phyloP scores from a whole-genome alignment of 2,113 vertebrate genomes.

The Gracilinanus agilis region DNA sequence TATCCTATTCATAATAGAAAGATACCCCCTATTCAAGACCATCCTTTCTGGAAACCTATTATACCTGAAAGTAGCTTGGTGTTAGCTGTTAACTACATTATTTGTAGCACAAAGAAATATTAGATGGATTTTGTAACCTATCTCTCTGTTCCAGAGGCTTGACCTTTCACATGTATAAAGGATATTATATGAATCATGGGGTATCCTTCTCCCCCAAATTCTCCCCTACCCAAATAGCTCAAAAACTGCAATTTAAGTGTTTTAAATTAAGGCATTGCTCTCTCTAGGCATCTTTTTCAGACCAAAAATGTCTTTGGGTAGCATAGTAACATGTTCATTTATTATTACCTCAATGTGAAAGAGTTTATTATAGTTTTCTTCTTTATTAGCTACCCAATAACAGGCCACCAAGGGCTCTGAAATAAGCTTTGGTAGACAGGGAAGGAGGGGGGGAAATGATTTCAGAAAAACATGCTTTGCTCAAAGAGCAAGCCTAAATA shows the following conservation, averaged over 20 bases:
- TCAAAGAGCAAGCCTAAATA: not conserved
- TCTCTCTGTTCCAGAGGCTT: not conserved
- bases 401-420: not conserved
- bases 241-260: not conserved
- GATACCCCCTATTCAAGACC: not conserved
- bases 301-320: not conserved
- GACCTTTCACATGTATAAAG: not conserved
- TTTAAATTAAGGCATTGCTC: not conserved
- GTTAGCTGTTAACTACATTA: not conserved
- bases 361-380: conserved; percentile 43
- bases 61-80: not conserved
- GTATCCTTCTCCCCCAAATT: not conserved
- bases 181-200: not conserved
- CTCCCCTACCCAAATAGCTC: not conserved
- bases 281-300: not conserved
- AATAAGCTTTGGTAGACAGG: conserved; percentile 3
- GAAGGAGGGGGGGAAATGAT: not conserved
- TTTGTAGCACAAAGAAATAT: not conserved
- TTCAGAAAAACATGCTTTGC: conserved; percentile 12
- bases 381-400: not conserved
- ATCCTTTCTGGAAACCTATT: not conserved
- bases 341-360: conserved; percentile 25
- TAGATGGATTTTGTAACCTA: not conserved
- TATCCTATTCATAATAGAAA: not conserved
- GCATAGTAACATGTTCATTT: not conserved